Evolutionary conservation across 1,140 invertebrate genomes (phyloP).

Genomic region (Anadara kagoshimensis): DNA sequence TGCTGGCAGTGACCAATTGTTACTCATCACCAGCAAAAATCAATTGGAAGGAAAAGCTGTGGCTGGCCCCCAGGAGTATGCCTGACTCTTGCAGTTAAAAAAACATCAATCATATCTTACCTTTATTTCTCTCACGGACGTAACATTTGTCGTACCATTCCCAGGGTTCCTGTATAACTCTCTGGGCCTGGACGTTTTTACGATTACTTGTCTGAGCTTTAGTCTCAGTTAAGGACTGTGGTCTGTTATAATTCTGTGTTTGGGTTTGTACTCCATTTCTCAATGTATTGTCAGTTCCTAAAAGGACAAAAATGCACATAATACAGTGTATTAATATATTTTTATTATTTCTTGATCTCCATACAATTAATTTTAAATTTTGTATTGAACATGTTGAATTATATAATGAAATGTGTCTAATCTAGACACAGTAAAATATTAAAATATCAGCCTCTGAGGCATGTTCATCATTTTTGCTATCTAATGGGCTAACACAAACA

Average conservation of each 20-base stretch:
- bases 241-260: conserved; percentile 56
- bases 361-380: too few relatives aligned
- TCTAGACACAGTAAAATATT: too few relatives aligned
- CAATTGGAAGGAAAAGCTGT: too few relatives aligned
- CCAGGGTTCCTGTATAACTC: conserved; percentile 71
- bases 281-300: conserved; percentile 46
- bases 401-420: too few relatives aligned
- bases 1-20: too few relatives aligned
- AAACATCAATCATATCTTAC: conserved; percentile 47
- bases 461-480: too few relatives aligned
- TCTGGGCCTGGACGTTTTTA: conserved; percentile 57
- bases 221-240: conserved; percentile 49
- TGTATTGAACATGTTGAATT: too few relatives aligned
- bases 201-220: conserved; percentile 32
- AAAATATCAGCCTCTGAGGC: too few relatives aligned
- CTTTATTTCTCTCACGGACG: conserved; percentile 67
- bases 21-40: too few relatives aligned
- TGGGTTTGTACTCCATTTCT: conserved; percentile 64
- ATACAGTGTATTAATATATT: background rate
- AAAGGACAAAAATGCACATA: background rate
- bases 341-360: background rate
- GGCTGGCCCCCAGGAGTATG: too few relatives aligned
- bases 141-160: conserved; percentile 72
- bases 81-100: too few relatives aligned
- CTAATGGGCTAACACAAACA: too few relatives aligned